Percentiles rank a stretch among this genome's conserved stretches.
These are phyloP conservation scores for Chloroceryle aenea DNA, from an alignment of 2,113 vertebrate genomes.

Conservation along the genomic window DNA sequence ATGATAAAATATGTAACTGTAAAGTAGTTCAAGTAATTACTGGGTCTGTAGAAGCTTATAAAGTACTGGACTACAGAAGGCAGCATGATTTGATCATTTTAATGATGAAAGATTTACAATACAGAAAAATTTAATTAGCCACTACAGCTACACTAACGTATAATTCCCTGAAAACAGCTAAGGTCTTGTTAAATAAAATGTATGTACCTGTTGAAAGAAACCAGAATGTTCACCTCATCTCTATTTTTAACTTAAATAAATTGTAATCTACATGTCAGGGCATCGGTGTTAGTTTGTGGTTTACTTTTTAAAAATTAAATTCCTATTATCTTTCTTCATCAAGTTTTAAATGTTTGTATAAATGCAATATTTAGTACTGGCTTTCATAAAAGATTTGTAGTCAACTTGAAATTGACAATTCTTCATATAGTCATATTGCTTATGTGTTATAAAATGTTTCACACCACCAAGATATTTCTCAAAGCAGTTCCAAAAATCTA, in stretches of 20 bases:
- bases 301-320: background rate
- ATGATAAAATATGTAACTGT: background rate
- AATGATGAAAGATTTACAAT: background rate
- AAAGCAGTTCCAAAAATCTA: background rate
- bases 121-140: background rate
- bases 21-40: slow-evolving; percentile 21
- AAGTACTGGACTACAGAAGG: background rate
- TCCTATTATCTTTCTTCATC: background rate
- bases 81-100: background rate
- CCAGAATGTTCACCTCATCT: background rate
- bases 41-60: background rate
- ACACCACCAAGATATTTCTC: background rate
- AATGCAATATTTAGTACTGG: background rate
- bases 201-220: background rate
- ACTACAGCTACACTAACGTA: background rate
- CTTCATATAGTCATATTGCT: background rate
- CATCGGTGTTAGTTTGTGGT: background rate
- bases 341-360: background rate
- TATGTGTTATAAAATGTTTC: background rate
- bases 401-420: background rate
- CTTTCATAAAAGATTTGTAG: background rate
- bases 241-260: background rate
- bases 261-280: background rate
- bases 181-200: background rate
- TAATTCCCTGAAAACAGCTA: background rate